phyloP scores from a whole-genome alignment of 2,888 invertebrate species.

The Agrotis clavis region DNA sequence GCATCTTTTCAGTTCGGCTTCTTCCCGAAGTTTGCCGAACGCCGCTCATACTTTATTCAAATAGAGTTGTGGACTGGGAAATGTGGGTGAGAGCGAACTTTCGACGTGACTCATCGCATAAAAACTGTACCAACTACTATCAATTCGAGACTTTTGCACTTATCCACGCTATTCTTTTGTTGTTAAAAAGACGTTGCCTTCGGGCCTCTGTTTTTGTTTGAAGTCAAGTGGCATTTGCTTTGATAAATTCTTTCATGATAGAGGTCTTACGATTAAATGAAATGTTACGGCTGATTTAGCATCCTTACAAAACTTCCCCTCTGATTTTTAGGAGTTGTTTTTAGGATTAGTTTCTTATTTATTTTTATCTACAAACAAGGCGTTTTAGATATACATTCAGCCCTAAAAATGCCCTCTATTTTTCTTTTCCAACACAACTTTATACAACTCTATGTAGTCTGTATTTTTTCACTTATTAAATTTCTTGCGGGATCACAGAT shows the following conservation, averaged over 20 bases:
- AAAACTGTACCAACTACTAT: constrained; percentile 67
- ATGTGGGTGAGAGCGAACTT: constrained; percentile 69
- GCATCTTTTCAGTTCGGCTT: constrained; percentile 67
- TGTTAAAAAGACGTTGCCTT: constrained; percentile 50
- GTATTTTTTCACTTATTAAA: constrained; percentile 47
- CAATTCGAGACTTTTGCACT: constrained; percentile 67
- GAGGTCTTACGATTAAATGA: constrained; percentile 3
- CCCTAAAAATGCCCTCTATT: constrained; percentile 24
- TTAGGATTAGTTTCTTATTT: not conserved
- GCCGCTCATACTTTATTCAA: constrained; percentile 75
- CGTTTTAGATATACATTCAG: not conserved
- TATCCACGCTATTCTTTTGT: constrained; percentile 62
- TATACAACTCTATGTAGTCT: constrained; percentile 36
- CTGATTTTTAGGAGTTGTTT: not conserved
- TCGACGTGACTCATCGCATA: constrained; percentile 67
- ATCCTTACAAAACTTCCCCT: not conserved
- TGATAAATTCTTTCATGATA: constrained; percentile 36
- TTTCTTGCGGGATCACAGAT: constrained; percentile 43
- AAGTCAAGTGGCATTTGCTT: constrained; percentile 37
- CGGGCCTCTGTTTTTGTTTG: constrained; percentile 43
- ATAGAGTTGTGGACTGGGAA: constrained; percentile 68
- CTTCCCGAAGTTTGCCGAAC: constrained; percentile 63
- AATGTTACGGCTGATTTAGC: not conserved
- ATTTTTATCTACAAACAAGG: not conserved
- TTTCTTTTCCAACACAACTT: constrained; percentile 30